Evolutionary conservation across 2,888 invertebrate species (phyloP), one percentile per base, ranked within the genome.

Genomic region (Eupsilia transversa): DNA sequence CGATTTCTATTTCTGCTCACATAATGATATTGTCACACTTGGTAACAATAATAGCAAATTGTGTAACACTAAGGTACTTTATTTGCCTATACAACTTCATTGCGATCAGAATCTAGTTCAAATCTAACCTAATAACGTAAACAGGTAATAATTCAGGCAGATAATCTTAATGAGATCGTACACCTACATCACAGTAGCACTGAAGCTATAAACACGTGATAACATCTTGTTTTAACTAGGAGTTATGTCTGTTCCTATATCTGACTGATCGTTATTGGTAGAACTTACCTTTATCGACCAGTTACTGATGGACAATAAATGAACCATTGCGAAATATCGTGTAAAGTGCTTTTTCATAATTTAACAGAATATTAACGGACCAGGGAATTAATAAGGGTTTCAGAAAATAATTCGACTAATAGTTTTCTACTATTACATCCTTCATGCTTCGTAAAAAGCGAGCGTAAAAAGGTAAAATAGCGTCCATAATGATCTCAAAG

Each of bases 101-200:
- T 20, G 14, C 3, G 63, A 59, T 74, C 23, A 9, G 23, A 38
- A 80, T 80, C 80, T 68, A 74, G 63, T 14, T 5, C 43, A 38
- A 67, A 78, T 63, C 56, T 9, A 54, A 38, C 27, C 38, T 70
- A 74, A 68, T 74, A 67, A 64, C 74, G 74, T 82, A 81, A 82
- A 81, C 74, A 70, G 63, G 57, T 79, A 74, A 78, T 81, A 81
- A 81, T 52, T 82, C 74, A 67, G 20, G 0, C 2, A 54, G 82
- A 79, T 81, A 52, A 81, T 82, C 81, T 78, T 54, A 79, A 82
- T 82, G 79, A 78, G 81, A 82, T 74, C 67, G 52, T 60, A 61
- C 57, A 69, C 33, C 43, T 67, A 79, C 54, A 61, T 56, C 67
- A 27, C 75, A 59, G 57, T 43, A 52, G 49, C 27, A 49, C 17